Percentiles rank a stretch among this genome's conserved stretches.
Evolutionary conservation across 2,888 invertebrate genomes (phyloP).

Genomic region (Drosophila monieri): DNA sequence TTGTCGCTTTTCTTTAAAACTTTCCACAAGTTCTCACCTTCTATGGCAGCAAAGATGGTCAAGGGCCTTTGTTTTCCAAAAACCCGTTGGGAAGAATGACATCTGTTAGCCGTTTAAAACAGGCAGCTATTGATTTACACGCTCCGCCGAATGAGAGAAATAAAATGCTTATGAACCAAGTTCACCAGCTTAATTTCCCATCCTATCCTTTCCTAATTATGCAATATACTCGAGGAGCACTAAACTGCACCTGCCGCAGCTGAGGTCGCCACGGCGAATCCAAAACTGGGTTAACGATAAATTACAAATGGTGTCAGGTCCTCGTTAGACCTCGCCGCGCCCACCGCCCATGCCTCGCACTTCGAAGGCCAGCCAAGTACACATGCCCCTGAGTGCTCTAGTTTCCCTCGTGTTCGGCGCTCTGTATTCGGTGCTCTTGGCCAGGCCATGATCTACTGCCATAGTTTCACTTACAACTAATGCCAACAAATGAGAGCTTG

Average conservation of each 20-base stretch:
- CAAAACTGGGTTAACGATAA: constrained; percentile 75
- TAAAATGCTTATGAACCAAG: constrained; percentile 4
- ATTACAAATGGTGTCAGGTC: constrained; percentile 73
- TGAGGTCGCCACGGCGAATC: constrained; percentile 22
- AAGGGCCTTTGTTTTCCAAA: not conserved
- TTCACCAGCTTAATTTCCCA: constrained; percentile 9
- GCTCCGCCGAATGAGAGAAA: not conserved
- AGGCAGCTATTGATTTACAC: constrained; percentile 55
- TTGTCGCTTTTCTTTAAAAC: not conserved
- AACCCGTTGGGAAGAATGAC: constrained; percentile 30
- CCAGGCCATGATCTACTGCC: constrained; percentile 78
- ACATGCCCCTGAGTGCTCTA: constrained; percentile 69
- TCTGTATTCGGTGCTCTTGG: constrained; percentile 29
- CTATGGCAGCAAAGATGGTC: constrained; percentile 1
- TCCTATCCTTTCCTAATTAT: constrained; percentile 30
- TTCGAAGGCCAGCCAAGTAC: constrained; percentile 66
- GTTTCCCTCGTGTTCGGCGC: constrained; percentile 43
- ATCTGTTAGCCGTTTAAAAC: constrained; percentile 25
- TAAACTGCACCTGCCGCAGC: constrained; percentile 42
- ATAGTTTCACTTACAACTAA: constrained; percentile 51
- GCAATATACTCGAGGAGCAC: constrained; percentile 37
- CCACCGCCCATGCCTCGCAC: not conserved
- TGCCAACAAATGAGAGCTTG: not conserved
- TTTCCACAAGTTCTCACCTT: constrained; percentile 1
- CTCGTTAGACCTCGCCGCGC: constrained; percentile 59